Evolutionary conservation across 2,797 vertebrate species (phyloP), one percentile per base, ranked within the genome.

Genomic region (Poecilia gillii): DNA sequence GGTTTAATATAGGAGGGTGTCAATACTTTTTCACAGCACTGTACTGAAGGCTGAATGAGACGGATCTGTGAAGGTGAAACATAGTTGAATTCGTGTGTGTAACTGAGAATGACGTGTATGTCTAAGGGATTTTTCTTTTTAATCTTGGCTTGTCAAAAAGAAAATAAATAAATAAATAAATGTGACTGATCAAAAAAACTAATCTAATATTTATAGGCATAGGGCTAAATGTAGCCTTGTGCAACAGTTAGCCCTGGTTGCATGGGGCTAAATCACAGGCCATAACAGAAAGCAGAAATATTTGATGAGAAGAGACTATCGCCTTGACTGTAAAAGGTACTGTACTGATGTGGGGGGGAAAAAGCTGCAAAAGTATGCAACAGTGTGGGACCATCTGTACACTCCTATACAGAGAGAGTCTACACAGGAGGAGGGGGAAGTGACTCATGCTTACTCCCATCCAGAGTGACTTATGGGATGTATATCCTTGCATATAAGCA

Each of bases 261-360:
- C 49, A 23, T 23, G 49, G 49, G 20, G 49, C 6, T 51, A 51
- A 51, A 23, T 51, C 49, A 51, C 49, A 51, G 49, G 49, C 20
- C 7, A 53, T 25, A 13, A 28, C 23, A 90, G 76, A 81, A 85
- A 91, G 80, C 73, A 45, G 31, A 68, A 79, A 79, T 12, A 75
- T 83, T 85, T 73, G 45, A 82, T 84, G 57, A 51, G 59, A 83
- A 85, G 85, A 91, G 84, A 43, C 2, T 0, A 81, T 85, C 73
- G 66, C 31, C 72, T 72, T 84, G 66, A 68, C 76, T 72, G n/a
- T 81, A 14, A 2, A 62, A 62, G 13, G 71, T 72, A 55, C 53
- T 78, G 1, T 73, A 76, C 59, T 51, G 72, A 53, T 74, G 70
- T 64, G 41, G 47, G 18, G 49, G 43, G 18, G 9, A 84, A 72